These are phyloP conservation scores for Machimus atricapillus DNA, from an alignment of 2,888 invertebrate genomes.

Conservation along the genomic window DNA sequence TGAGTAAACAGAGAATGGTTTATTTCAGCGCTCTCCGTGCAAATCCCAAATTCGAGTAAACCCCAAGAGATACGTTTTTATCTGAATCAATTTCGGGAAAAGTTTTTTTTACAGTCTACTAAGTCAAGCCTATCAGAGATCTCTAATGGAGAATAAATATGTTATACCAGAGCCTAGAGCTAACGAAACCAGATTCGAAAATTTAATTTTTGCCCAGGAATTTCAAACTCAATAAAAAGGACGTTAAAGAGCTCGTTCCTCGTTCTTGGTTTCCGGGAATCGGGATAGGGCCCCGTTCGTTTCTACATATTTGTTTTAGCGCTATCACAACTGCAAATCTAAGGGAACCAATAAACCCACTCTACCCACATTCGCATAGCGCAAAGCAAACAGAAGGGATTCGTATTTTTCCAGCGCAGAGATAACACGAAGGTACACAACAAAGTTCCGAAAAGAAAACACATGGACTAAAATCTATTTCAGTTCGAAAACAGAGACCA, in stretches of 20 bases:
- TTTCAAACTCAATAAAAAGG: neutral
- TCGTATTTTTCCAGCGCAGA: neutral
- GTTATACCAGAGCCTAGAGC: neutral
- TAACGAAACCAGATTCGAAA: neutral
- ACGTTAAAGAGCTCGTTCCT: neutral
- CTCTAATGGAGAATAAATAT: neutral
- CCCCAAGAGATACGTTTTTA: neutral
- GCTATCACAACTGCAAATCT: neutral
- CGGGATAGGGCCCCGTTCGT: neutral
- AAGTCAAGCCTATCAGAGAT: neutral
- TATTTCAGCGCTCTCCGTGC: neutral
- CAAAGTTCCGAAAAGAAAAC: slow-evolving; percentile 15
- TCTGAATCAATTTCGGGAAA: neutral
- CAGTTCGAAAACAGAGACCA: slow-evolving; percentile 5
- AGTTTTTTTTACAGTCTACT: neutral
- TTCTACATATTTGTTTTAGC: neutral
- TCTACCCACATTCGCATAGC: neutral
- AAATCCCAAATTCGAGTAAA: neutral
- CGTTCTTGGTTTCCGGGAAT: too few species aligned
- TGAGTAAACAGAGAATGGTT: neutral
- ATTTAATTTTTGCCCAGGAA: neutral
- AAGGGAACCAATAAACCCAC: neutral
- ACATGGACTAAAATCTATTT: slow-evolving; percentile 6
- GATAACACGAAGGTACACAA: slow-evolving; percentile 14
- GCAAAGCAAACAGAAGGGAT: neutral